Evolutionary conservation across 2,113 vertebrate species (phyloP), one percentile per base, ranked within the genome.

Genomic region (Caranx ignobilis): DNA sequence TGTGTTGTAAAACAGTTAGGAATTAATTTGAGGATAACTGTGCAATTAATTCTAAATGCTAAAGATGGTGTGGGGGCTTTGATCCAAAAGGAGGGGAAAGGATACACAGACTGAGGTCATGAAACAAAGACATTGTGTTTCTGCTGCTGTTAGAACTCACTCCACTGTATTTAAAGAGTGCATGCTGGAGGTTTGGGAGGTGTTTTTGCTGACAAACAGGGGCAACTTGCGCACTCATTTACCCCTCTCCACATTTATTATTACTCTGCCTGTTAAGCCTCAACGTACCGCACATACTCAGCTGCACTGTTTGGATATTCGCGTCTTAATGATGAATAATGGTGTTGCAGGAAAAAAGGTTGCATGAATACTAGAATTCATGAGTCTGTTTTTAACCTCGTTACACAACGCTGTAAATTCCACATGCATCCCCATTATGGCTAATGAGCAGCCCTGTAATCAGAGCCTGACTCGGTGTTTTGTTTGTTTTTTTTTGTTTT

Each of bases 21-120:
- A 95, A 96, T 96, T 95, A 95, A 96, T 96, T 95, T 95, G 93
- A 94, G 92, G 93, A 95, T 95, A 95, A 96, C 95, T 93, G 94
- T 91, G 93, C 95, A 95, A 95, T 96, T 95, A 95, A 95, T 96
- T 95, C 92, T 91, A 95, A 95, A 96, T 94, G 95, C 94, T 94
- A 94, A 94, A 93, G 93, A 93, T 90, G 92, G 87, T 83, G 89
- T 83, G 91, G 89, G 88, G 84, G 91, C 87, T 88, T 85, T 76
- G 85, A 91, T 86, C 88, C 85, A 83, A 84, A 84, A 91, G 87
- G 81, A 87, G 86, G 85, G 84, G 83, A 87, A 84, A 93, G 86
- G 89, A 89, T 89, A 88, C 60, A 85, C 89, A 88, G 88, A 57
- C 88, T 63, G 91, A 92, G 92, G 92, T 93, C 90, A 95, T 35